Evolutionary conservation across 2,797 vertebrate species (phyloP), one percentile per base, ranked within the genome.

Genomic region (Cyclura pinguis): DNA sequence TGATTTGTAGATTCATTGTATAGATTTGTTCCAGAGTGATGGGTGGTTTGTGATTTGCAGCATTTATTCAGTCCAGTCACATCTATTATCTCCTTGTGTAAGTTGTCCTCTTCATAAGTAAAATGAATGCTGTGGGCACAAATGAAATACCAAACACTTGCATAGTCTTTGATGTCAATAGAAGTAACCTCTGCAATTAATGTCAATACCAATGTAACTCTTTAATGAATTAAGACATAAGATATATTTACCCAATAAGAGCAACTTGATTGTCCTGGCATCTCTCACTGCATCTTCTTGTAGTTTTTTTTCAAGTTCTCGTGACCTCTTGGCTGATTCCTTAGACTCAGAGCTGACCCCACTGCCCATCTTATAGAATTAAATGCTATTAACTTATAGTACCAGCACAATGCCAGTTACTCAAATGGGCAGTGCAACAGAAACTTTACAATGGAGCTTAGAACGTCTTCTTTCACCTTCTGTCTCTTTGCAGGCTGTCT

Each of bases 281-380:
- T 97, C 97, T 90, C 91, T 91, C 47, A 96, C 96, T 57, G 97
- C 97, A 84, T 97, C 97, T 93, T 97, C 96, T 83, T 97, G 97
- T 55, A 98, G 97, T 76, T 96, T 97, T 93, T 96, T 97, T 93
- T 98, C 97, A 91, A 97, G 92, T 90, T 97, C 97, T 86, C 93
- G 97, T 84, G 97, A 97, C 91, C 97, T 96, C 85, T 89, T 97
- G 90, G 96, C 94, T 0, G 93, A 97, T 78, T 97, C 97, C 62
- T 97, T 97, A 93, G 95, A 96, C 84, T 97, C 97, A 0, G 97
- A 95, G 82, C 97, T 97, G 83, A 96, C 90, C 93, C 96, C 93
- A 0, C 89, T 96, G 57, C 97, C 97, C 97, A 98, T 98, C 72
- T 76, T 84, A 76, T 89, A 42, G 1, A 10, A 12, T 18, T 80